Evolutionary conservation across 2,888 invertebrate species (phyloP), one percentile per base, ranked within the genome.

Genomic region (Drosophila pseudotakahashii): DNA sequence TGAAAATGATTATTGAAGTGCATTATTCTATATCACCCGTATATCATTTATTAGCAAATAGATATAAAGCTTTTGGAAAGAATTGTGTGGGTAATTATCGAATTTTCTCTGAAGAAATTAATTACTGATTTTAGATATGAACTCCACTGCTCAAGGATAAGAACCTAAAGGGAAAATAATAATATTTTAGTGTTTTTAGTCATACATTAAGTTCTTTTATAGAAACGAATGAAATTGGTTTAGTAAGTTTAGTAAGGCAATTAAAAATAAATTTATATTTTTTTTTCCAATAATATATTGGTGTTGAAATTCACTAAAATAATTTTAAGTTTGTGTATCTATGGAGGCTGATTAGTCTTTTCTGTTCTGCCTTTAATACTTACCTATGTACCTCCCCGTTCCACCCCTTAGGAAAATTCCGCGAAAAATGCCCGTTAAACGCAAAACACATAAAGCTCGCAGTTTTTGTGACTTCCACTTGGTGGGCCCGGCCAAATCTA

Each of bases 401-500:
- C 10, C 10, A 47, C 2, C 13, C n/a, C 19, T 6, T 13, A 7
- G 30, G 19, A 54, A 59, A 54, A 32, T 41, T 51, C 47, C 32
- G 32, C 48, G 48, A 48, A 48, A 48, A 48, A 48, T 48, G 48
- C 48, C 63, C 55, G 73, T 73, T 63, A 71, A 71, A 71, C 73
- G 73, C 71, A 71, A 73, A 71, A 73, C 64, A 73, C 70, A 73
- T 73, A 73, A 73, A 71, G 62, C 54, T 55, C 73, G 36, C 54
- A 73, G 68, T 47, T 53, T 47, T 67, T 62, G 47, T 61, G 39
- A 67, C 64, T 47, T 67, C 53, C 52, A 37, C 53, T 26, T 67
- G 48, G 63, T 50, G 63, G 41, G 30, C 19, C 71, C 63, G 84
- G 80, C 76, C 76, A 80, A 83, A 54, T 69, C 55, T 68, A 68